phyloP scores from a whole-genome alignment of 2,113 vertebrate species.

The Anser brachyrhynchus region DNA sequence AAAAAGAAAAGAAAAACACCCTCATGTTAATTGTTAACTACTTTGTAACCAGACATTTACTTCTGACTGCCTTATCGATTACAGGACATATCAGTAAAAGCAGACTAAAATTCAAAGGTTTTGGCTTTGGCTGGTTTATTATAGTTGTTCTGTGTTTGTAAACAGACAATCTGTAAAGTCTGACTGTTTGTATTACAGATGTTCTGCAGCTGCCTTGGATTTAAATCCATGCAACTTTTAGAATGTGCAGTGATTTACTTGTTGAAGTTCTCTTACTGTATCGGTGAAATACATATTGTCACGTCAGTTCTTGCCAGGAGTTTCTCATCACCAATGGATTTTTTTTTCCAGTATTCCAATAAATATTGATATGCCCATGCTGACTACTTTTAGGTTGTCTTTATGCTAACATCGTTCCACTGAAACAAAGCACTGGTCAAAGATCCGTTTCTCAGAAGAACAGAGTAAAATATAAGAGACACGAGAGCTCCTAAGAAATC shows the following conservation, averaged over 20 bases:
- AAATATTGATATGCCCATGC: conserved; percentile 86
- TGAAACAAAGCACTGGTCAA: neutral
- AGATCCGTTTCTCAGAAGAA: neutral
- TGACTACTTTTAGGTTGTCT: conserved; percentile 67
- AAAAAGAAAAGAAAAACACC: neutral
- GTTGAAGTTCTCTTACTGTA: conserved; percentile 78
- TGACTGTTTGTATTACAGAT: conserved; percentile 70
- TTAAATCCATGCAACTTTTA: conserved; percentile 68
- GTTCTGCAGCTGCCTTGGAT: conserved; percentile 79
- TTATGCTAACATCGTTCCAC: conserved; percentile 40
- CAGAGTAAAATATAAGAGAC: neutral
- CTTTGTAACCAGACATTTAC: conserved; percentile 50
- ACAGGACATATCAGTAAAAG: conserved; percentile 42
- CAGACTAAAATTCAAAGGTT: conserved; percentile 58
- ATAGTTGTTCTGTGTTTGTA: conserved; percentile 71
- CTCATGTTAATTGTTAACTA: conserved; percentile 55
- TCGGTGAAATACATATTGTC: conserved; percentile 80
- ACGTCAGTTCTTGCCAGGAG: conserved; percentile 79
- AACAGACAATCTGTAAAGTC: conserved; percentile 70
- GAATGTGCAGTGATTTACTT: conserved; percentile 76
- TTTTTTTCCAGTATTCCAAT: conserved; percentile 89
- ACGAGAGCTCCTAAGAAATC: neutral
- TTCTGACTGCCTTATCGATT: conserved; percentile 72
- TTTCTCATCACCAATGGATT: conserved; percentile 81
- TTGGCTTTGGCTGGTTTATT: conserved; percentile 69